Conservation (phyloP, 2,797 vertebrate genomes). For the Propithecus deckenii region DNA sequence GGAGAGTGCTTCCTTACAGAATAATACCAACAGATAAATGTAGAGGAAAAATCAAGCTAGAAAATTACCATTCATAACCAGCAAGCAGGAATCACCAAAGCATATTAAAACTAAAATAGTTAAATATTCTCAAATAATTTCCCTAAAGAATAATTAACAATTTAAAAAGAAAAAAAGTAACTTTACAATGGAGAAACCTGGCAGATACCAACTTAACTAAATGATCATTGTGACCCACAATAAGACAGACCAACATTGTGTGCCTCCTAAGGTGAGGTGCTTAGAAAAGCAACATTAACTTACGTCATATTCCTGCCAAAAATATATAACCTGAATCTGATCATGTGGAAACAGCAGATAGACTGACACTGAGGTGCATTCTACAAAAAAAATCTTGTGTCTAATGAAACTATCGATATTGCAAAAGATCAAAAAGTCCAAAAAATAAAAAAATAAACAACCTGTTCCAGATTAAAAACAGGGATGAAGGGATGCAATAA, state of each 20-base stretch:
- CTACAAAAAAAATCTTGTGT: background rate
- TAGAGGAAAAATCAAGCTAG: background rate
- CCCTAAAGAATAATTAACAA: constrained; percentile 16
- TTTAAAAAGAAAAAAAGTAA: background rate
- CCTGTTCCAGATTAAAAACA: background rate
- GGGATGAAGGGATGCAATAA: background rate
- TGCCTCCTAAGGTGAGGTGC: no score
- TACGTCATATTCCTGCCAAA: background rate
- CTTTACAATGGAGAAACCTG: background rate
- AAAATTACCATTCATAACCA: background rate
- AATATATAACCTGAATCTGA: background rate
- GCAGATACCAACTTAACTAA: background rate
- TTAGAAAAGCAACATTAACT: background rate
- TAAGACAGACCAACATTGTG: background rate
- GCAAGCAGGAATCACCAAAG: background rate
- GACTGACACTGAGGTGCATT: background rate
- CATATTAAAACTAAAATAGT: background rate
- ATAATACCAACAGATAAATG: background rate
- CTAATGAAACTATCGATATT: background rate
- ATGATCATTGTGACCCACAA: background rate
- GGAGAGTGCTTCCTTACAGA: background rate
- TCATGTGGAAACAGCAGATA: background rate
- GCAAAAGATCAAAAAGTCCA: background rate
- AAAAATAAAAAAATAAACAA: background rate
- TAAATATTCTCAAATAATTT: constrained; percentile 24